Evolutionary conservation across 1,140 invertebrate species (phyloP), one percentile per base, ranked within the genome.

Genomic region (Liolophura sinensis): DNA sequence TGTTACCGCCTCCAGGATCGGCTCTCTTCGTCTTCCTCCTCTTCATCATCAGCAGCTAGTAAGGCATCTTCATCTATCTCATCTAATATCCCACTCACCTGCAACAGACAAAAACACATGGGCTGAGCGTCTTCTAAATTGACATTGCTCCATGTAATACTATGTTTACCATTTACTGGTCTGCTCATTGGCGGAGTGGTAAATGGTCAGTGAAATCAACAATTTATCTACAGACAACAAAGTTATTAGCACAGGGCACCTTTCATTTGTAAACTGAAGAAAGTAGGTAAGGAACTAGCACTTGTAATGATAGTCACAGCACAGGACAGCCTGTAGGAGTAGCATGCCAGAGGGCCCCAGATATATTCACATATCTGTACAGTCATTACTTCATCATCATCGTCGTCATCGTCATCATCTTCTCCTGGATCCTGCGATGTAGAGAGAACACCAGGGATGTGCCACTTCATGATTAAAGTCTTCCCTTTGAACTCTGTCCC

Each of bases 21-120:
- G 56, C 69, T 77, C 83, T 82, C 88, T 47, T 87, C 87, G 65
- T 88, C 87, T 60, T 89, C 88, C 7, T 89, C 88, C 46, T 89
- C 88, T 22, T 89, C 88, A 55, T 89, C 88, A 64, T 89, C 88
- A 49, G 86, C 87, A 25, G 67, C 85, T 62, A 82, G 71, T 31
- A 80, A 67, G 11, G 76, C 75, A 48, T 82, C 81, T 58, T 83
- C 79, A 69, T 83, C 80, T 49, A 78, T 56, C 15, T 82, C 79
- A 65, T 78, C 71, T 48, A 71, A 57, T 22, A 22, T 46, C 7
- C 24, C 47, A 22, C 63, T 15, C 11, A 49, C 52, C 66, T 71
- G 49, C 16, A 62, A 46, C 61, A 27, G 59, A 11, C 27, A 62
- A 27, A 47, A 56, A 24, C 27, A 49, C 31, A 60, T 24, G 62